Evolutionary conservation across 2,797 vertebrate species (phyloP).

Genomic region (Telmatherina bonti): DNA sequence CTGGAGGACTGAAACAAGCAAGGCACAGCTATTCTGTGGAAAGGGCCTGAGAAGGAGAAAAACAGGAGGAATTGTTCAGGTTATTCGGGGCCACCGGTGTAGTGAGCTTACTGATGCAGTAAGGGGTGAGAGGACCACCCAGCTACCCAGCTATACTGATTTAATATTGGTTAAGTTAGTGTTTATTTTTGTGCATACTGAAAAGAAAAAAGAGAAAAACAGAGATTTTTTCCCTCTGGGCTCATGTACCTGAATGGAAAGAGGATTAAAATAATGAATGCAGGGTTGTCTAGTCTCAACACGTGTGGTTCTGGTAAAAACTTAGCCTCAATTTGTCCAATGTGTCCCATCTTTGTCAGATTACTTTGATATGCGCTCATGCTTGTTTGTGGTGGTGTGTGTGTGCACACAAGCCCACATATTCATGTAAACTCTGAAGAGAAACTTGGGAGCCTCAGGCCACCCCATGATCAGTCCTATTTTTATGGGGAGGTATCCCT

Average conservation of each 20-base stretch:
- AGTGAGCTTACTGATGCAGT: slow-evolving; percentile 39
- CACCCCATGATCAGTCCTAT: slow-evolving; percentile 76
- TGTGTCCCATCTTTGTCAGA: not conserved
- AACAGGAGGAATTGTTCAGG: slow-evolving; percentile 21
- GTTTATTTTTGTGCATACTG: not conserved
- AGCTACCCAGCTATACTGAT: slow-evolving; percentile 14
- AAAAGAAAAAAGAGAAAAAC: not conserved
- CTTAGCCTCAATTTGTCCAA: not conserved
- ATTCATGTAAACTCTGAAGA: slow-evolving; percentile 65
- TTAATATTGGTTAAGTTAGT: not conserved
- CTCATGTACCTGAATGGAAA: not conserved
- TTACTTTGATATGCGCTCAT: not conserved
- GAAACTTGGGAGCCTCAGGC: slow-evolving; percentile 72
- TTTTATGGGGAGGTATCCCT: slow-evolving; percentile 77
- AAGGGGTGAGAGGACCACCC: slow-evolving; percentile 18
- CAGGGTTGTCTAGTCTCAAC: too few species aligned
- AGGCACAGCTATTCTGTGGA: slow-evolving; percentile 32
- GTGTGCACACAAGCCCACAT: slow-evolving; percentile 1
- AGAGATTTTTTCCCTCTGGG: not conserved
- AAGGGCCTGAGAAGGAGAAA: slow-evolving; percentile 21
- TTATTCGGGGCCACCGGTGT: slow-evolving; percentile 48
- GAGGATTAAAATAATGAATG: not conserved
- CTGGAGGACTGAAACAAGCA: slow-evolving; percentile 35
- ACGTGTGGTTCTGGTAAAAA: too few species aligned
- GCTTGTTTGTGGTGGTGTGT: not conserved